Conservation (phyloP, 2,113 vertebrate genomes). For the Climacteris rufus region DNA sequence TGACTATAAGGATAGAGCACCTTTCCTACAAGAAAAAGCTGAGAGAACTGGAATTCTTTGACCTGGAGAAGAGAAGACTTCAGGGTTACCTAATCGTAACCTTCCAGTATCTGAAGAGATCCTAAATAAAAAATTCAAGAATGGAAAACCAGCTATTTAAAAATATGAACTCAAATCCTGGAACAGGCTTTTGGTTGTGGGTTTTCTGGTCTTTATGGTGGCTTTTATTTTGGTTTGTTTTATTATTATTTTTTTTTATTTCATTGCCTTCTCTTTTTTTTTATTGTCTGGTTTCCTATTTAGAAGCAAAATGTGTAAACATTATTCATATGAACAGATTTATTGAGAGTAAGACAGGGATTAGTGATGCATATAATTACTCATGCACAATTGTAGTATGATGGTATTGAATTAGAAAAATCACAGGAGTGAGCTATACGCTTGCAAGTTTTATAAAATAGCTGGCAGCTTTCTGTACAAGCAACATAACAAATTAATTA, state of each 20-base stretch:
- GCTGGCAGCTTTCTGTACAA: neutral
- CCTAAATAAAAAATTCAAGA: too few species aligned
- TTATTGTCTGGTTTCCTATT: neutral
- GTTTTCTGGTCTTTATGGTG: neutral
- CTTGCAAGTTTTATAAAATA: conserved; percentile 6
- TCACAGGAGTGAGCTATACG: neutral
- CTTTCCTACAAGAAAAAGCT: too few species aligned
- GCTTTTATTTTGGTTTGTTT: neutral
- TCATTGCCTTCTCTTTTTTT: neutral
- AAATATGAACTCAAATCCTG: neutral
- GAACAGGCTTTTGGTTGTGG: neutral
- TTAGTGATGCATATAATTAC: neutral
- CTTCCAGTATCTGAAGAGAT: too few species aligned
- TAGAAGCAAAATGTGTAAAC: neutral
- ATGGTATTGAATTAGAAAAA: neutral
- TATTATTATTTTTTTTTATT: neutral
- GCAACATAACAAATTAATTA: neutral
- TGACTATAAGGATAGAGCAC: too few species aligned
- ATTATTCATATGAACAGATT: neutral
- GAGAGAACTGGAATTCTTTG: too few species aligned
- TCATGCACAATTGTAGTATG: neutral
- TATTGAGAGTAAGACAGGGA: neutral
- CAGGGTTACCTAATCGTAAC: too few species aligned
- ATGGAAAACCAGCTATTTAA: neutral
- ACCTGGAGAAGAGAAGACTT: too few species aligned